phyloP scores from a whole-genome alignment of 2,888 invertebrate species.

The Lobophora halterata region DNA sequence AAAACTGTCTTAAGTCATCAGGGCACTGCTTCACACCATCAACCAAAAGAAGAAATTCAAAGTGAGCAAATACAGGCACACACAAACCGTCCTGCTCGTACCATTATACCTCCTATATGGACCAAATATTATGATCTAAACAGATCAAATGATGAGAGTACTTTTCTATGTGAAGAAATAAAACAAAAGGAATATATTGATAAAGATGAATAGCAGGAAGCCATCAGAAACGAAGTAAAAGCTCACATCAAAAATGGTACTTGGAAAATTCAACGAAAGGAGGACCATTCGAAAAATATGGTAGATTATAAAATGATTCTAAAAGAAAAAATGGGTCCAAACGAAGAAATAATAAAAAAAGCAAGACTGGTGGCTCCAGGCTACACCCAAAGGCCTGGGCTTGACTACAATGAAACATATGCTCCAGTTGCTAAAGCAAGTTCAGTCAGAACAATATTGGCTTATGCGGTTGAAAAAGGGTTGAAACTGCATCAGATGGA shows the following conservation, averaged over 20 bases:
- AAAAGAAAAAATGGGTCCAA: not conserved
- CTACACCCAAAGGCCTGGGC: constrained; percentile 1
- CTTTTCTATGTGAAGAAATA: not conserved
- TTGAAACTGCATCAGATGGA: constrained; percentile 6
- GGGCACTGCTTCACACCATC: too few species aligned
- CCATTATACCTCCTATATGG: too few species aligned
- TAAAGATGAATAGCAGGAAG: not conserved
- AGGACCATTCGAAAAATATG: not conserved
- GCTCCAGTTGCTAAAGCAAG: constrained; percentile 1
- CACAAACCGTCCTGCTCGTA: too few species aligned
- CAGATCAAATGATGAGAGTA: not conserved
- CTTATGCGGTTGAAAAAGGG: not conserved
- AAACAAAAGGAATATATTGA: not conserved
- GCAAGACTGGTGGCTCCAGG: constrained; percentile 8
- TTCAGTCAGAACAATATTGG: constrained; percentile 1
- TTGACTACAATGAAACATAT: constrained; percentile 9
- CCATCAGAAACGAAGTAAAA: not conserved
- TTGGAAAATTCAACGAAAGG: not conserved
- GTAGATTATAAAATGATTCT: not conserved
- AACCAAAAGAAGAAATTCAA: too few species aligned
- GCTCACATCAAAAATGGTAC: not conserved
- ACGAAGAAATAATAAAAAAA: not conserved
- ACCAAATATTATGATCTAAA: too few species aligned
- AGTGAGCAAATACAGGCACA: too few species aligned
- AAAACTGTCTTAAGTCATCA: too few species aligned